These are phyloP conservation scores for Meteorus cinctellus DNA, from an alignment of 2,888 invertebrate genomes.

Conservation along the genomic window DNA sequence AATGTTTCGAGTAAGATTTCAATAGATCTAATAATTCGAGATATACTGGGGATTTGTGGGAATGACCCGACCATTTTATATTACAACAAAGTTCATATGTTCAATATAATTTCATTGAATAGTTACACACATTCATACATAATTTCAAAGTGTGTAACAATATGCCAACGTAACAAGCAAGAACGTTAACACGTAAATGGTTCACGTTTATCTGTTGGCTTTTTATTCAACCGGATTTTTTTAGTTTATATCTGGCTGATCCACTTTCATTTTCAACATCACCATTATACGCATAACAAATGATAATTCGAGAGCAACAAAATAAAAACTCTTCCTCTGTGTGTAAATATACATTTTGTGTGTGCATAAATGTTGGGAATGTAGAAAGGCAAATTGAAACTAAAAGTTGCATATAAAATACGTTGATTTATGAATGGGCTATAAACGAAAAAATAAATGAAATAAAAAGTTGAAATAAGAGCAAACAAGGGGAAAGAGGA, in stretches of 20 bases:
- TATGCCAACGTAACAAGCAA: not conserved
- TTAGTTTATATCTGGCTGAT: slow-evolving; percentile 21
- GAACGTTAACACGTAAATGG: not conserved
- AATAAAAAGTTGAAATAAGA: not conserved
- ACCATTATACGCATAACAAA: slow-evolving; percentile 17
- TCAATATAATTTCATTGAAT: too few species aligned
- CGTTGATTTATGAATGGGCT: not conserved
- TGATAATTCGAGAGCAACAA: slow-evolving; percentile 12
- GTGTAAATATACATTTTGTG: not conserved
- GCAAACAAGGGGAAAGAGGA: not conserved
- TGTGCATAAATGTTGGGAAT: not conserved
- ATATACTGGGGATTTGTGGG: too few species aligned
- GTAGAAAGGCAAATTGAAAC: slow-evolving; percentile 6
- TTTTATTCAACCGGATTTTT: not conserved
- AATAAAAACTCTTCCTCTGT: not conserved
- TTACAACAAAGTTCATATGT: too few species aligned
- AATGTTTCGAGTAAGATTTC: too few species aligned
- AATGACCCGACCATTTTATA: too few species aligned
- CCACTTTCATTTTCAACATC: slow-evolving; percentile 32
- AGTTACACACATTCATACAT: not conserved
- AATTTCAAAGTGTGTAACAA: not conserved
- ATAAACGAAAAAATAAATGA: not conserved
- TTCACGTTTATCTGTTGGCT: not conserved
- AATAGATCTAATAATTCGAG: too few species aligned
- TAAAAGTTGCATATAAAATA: slow-evolving; percentile 10